Conservation (phyloP, 2,888 invertebrate species). For the Bellardia pandia region DNA sequence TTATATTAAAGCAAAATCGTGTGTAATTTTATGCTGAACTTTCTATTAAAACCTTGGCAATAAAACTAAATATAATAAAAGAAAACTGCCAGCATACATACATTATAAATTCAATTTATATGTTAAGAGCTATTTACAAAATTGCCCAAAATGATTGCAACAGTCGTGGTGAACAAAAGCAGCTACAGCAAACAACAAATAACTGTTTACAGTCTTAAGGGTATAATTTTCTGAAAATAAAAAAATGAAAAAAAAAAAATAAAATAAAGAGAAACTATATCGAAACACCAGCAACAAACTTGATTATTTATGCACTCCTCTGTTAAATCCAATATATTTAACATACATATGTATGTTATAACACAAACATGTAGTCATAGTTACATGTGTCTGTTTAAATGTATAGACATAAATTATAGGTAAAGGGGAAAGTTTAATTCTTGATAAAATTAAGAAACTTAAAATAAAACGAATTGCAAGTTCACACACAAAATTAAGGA, state of each 20-base stretch:
- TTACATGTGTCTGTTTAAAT: background rate
- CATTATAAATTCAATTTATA: slow-evolving; percentile 47
- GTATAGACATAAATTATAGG: slow-evolving; percentile 1
- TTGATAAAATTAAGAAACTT: background rate
- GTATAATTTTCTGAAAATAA: slow-evolving; percentile 45
- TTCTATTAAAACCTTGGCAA: background rate
- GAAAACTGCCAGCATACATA: background rate
- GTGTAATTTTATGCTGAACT: background rate
- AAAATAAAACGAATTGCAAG: no score
- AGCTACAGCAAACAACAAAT: slow-evolving; percentile 3
- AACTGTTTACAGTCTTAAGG: slow-evolving; percentile 47
- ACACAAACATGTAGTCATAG: background rate
- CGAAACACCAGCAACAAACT: slow-evolving; percentile 35
- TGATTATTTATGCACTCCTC: slow-evolving; percentile 66
- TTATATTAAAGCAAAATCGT: background rate
- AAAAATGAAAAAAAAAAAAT: background rate
- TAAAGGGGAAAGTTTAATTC: background rate
- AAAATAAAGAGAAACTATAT: slow-evolving; percentile 14
- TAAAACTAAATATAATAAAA: background rate
- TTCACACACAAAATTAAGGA: no score
- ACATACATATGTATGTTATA: slow-evolving; percentile 15
- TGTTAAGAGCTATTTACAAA: slow-evolving; percentile 51
- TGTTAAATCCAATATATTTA: slow-evolving; percentile 51
- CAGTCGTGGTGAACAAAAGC: background rate
- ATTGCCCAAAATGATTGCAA: slow-evolving; percentile 51